Evolutionary conservation across 2,113 vertebrate genomes (phyloP).

Genomic region (Mesocricetus auratus): DNA sequence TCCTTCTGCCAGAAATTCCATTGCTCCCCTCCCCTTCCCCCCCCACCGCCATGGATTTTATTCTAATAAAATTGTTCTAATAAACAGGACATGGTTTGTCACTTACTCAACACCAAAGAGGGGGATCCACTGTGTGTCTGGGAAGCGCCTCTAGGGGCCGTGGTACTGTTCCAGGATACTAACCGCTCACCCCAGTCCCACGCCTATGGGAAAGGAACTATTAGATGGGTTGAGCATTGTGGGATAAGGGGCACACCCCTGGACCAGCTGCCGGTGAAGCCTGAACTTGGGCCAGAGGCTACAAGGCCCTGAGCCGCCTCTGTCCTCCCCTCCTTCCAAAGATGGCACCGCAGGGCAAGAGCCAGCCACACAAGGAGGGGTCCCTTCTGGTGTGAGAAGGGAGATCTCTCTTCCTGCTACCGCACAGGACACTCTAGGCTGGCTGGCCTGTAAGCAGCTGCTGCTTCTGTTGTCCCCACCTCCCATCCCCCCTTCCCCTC

Average conservation of each 20-base stretch:
- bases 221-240: neutral
- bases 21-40: neutral
- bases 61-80: conserved; percentile 45
- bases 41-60: neutral
- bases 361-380: neutral
- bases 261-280: neutral
- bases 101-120: neutral
- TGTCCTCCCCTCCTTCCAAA: neutral
- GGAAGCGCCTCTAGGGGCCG: neutral
- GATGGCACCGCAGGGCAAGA: neutral
- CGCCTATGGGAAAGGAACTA: fast-evolving
- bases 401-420: neutral
- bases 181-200: neutral
- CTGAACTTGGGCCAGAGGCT: neutral
- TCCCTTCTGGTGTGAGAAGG: neutral
- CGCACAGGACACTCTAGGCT: fast-evolving
- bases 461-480: neutral
- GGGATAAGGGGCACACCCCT: neutral
- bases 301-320: neutral
- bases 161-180: neutral
- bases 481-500: neutral
- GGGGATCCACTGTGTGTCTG: neutral
- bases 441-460: neutral
- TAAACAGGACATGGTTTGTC: neutral
- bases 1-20: neutral